Percentiles rank a stretch among this genome's conserved stretches.
phyloP scores from a whole-genome alignment of 2,888 invertebrate species.

The Cotesia congregata region DNA sequence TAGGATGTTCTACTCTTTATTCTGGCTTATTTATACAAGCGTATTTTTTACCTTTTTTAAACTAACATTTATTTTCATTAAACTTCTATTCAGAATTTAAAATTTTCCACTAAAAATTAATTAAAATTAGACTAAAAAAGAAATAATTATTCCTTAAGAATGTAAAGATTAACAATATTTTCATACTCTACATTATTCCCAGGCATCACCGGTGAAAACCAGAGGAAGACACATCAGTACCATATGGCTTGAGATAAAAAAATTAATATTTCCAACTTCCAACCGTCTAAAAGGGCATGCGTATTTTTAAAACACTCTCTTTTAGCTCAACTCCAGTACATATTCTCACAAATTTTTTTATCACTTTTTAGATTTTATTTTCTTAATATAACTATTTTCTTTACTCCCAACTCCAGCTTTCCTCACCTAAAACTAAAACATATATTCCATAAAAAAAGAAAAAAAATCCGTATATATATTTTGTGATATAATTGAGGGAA shows the following conservation, averaged over 20 bases:
- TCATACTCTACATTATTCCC: conserved; percentile 41
- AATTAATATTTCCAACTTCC: conserved; percentile 56
- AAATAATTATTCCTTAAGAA: too few species aligned
- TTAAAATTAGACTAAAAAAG: too few species aligned
- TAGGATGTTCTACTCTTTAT: too few species aligned
- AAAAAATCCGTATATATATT: conserved; percentile 6
- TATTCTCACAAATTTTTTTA: not conserved
- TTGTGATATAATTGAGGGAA: conserved; percentile 3
- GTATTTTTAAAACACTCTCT: not conserved
- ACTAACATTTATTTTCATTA: too few species aligned
- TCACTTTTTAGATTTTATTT: not conserved
- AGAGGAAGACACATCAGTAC: conserved; percentile 55
- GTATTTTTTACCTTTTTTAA: too few species aligned
- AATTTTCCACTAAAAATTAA: too few species aligned
- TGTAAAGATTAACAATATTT: not conserved
- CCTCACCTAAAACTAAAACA: not conserved
- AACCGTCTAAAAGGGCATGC: conserved; percentile 39
- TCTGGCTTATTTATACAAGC: too few species aligned
- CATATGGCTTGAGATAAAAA: conserved; percentile 63
- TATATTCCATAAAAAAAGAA: not conserved
- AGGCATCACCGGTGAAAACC: conserved; percentile 44
- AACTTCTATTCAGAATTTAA: too few species aligned
- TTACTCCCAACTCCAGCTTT: not conserved
- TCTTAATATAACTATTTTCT: conserved; percentile 9
- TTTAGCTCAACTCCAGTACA: not conserved